phyloP scores from a whole-genome alignment of 1,140 invertebrate species.

The Pogonus chalceus region DNA sequence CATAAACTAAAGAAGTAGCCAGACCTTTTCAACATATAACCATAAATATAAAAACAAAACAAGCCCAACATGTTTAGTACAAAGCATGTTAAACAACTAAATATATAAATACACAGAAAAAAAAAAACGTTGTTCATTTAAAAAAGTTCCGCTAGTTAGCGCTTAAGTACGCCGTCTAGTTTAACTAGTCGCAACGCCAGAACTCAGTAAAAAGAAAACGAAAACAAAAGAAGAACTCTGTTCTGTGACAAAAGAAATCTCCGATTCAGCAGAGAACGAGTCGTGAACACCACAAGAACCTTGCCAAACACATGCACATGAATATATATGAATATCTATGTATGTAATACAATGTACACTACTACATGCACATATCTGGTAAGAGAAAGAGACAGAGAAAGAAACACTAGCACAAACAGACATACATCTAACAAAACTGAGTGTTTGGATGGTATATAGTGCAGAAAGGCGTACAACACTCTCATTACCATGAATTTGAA shows the following conservation, averaged over 20 bases:
- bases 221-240: background rate
- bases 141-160: background rate
- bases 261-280: background rate
- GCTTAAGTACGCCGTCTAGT: background rate
- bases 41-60: too few species aligned
- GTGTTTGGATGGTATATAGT: background rate
- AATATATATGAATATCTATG: background rate
- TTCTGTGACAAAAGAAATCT: background rate
- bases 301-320: background rate
- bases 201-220: background rate
- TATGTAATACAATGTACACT: background rate
- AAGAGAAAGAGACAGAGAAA: background rate
- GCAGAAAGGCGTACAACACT: conserved; percentile 9
- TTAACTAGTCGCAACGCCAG: too few species aligned
- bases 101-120: too few species aligned
- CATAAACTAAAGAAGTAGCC: too few species aligned
- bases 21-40: too few species aligned
- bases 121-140: background rate
- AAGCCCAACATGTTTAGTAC: too few species aligned
- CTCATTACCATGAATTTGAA: conserved; percentile 21
- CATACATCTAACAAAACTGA: conserved; percentile 8
- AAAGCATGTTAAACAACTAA: too few species aligned
- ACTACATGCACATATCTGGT: background rate
- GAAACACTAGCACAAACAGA: conserved; percentile 4
- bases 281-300: background rate